A percentile compares a stretch with the other conserved stretches of the same genome.
These are phyloP conservation scores for Petrocephalus zakoni DNA, from an alignment of 2,113 vertebrate species.

Conservation along the genomic window DNA sequence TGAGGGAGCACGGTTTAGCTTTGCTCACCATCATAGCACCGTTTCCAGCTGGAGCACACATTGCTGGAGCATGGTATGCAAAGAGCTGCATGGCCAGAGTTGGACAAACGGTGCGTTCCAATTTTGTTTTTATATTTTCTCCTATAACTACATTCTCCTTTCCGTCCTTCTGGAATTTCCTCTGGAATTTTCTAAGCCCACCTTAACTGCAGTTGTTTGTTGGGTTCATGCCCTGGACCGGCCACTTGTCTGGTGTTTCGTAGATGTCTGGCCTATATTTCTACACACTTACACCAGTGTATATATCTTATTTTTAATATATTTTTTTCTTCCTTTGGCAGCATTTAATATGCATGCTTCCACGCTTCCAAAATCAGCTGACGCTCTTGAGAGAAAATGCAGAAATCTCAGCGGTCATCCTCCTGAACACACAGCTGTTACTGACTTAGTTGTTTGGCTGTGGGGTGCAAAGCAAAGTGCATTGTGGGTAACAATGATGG, in stretches of 20 bases:
- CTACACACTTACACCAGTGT: not conserved
- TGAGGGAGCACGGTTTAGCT: not conserved
- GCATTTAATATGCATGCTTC: not conserved
- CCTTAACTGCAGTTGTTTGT: not conserved
- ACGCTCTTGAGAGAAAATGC: not conserved
- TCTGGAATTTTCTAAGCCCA: not conserved
- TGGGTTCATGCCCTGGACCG: not conserved
- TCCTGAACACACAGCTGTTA: not conserved
- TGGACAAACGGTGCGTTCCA: not conserved
- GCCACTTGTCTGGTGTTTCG: not conserved
- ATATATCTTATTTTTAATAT: not conserved
- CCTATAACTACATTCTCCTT: conserved; percentile 3
- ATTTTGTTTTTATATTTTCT: not conserved
- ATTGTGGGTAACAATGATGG: not conserved
- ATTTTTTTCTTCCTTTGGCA: not conserved
- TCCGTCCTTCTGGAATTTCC: not conserved
- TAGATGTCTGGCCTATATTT: not conserved
- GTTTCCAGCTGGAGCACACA: not conserved
- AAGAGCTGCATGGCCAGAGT: not conserved
- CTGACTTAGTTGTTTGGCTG: not conserved
- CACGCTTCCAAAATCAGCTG: not conserved
- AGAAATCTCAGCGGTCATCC: not conserved
- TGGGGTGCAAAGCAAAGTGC: not conserved
- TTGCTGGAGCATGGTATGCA: not conserved
- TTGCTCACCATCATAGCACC: not conserved